A percentile compares a stretch with the other conserved stretches of the same genome.
Conservation (phyloP, 2,113 vertebrate genomes). For the Cinclus mexicanus region DNA sequence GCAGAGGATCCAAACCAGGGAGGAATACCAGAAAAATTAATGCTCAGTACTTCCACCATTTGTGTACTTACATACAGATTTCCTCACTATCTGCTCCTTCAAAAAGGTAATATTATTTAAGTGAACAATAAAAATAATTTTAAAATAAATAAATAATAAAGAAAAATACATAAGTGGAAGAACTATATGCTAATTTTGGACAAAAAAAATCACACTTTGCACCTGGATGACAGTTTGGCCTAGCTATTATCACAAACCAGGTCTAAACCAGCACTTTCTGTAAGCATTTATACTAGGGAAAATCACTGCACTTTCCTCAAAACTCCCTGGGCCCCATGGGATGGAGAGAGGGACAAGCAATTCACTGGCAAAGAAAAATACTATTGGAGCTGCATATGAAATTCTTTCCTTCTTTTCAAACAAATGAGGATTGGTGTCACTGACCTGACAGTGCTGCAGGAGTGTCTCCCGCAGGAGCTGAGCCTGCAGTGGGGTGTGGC, state of each 20-base stretch:
- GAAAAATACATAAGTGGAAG: accelerated
- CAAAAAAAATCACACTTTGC: neutral
- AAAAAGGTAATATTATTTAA: neutral
- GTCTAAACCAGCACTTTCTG: neutral
- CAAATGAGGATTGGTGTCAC: accelerated
- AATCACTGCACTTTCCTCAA: neutral
- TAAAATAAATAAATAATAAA: too few species aligned
- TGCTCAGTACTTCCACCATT: neutral
- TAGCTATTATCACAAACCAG: neutral
- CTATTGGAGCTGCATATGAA: neutral
- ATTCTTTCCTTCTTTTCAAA: neutral
- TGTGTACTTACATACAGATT: neutral
- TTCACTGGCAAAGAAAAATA: neutral
- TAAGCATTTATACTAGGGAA: neutral
- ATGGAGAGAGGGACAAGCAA: neutral
- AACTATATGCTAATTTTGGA: neutral
- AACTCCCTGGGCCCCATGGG: neutral
- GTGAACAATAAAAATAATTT: neutral
- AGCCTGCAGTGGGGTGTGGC: neutral
- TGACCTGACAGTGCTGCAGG: neutral
- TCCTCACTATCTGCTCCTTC: neutral
- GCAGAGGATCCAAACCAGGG: neutral
- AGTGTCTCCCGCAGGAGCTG: neutral
- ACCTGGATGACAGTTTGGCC: neutral
- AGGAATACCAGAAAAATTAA: neutral